Base-by-base conservation (phyloP, 2,888 invertebrate species). In the Hartigia nigra region DNA sequence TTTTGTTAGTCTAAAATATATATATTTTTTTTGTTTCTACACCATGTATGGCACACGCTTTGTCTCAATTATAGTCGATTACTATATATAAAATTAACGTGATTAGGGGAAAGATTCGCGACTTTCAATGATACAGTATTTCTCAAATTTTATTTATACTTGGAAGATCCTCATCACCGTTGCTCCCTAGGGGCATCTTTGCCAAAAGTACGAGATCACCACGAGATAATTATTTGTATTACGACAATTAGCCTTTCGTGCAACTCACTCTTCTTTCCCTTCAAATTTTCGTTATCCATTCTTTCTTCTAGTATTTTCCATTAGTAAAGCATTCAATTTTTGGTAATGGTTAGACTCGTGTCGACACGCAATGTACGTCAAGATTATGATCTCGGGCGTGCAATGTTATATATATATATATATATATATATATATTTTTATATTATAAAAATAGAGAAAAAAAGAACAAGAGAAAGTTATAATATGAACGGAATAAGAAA, bases 291-390 rank as follows among this genome's bases (percentile, higher is more conserved):
- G 23, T 55, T 55, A 23, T 55, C 23, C 9, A 55, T 23, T 23
- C 23, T 55, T 55, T 75, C 37, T 14, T 37, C 31, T 12, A n/a
- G 31, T 31, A 14, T 75, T 36, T 76, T 78, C 35, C 5, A 84
- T 86, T 84, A 84, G 76, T 85, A 87, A 87, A 87, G 87, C 87
- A 84, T 83, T 82, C 35, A 76, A 81, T 87, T 86, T 87, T 87
- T 85, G 86, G 83, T 87, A 86, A 81, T 80, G 81, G 82, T 82
- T 77, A 79, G n/a, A 5, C 72, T 32, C 55, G 55, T 23, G 23
- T 23, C 55, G 55, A 23, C 55, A 23, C 55, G 23, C 55, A 55
- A 55, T 55, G 55, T 55, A 55, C 55, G 55, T 55, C 9, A 23
- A 55, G 23, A 23, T 55, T 55, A 55, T 55, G 14, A 55, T 55